These are phyloP conservation scores for Mimumesa dahlbomi DNA, from an alignment of 2,888 invertebrate species.

Conservation along the genomic window DNA sequence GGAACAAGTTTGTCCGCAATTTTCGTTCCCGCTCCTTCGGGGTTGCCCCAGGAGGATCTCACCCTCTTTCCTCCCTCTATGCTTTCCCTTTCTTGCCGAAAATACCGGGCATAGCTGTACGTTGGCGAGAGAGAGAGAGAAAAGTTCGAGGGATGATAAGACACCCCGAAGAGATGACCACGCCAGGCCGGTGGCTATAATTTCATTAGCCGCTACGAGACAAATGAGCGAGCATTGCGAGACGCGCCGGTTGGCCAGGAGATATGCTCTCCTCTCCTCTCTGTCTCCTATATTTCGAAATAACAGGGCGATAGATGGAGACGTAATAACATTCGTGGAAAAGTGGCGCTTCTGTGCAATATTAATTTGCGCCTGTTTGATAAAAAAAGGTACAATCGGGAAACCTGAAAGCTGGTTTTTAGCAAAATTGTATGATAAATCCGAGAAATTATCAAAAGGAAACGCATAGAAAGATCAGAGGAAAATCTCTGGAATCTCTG, in stretches of 20 bases:
- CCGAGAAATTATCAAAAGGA: too few relatives aligned
- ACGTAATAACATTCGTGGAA: constrained; percentile 28
- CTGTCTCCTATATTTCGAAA: constrained; percentile 38
- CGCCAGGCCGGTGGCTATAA: constrained; percentile 80
- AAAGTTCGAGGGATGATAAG: constrained; percentile 49
- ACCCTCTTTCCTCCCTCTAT: constrained; percentile 23
- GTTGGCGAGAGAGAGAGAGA: constrained; percentile 31
- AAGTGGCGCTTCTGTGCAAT: constrained; percentile 6
- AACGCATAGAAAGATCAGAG: too few relatives aligned
- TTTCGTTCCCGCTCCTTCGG: constrained; percentile 67
- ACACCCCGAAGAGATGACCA: constrained; percentile 71
- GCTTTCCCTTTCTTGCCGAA: constrained; percentile 9
- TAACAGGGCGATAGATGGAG: constrained; percentile 45
- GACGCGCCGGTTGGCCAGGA: constrained; percentile 79
- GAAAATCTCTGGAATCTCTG: too few relatives aligned
- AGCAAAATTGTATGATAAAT: too few relatives aligned
- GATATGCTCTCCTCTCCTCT: constrained; percentile 65
- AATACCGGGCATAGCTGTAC: constrained; percentile 3
- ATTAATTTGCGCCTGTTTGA: constrained; percentile 51
- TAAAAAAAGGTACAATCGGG: too few relatives aligned
- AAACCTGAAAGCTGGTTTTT: too few relatives aligned
- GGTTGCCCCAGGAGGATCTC: constrained; percentile 44
- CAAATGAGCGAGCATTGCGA: constrained; percentile 81
- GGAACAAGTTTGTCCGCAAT: constrained; percentile 77
- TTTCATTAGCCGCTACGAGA: constrained; percentile 83